Percentiles rank a stretch among this genome's conserved stretches.
Evolutionary conservation across 2,888 invertebrate genomes (phyloP).

Genomic region (Helicoverpa assulta): DNA sequence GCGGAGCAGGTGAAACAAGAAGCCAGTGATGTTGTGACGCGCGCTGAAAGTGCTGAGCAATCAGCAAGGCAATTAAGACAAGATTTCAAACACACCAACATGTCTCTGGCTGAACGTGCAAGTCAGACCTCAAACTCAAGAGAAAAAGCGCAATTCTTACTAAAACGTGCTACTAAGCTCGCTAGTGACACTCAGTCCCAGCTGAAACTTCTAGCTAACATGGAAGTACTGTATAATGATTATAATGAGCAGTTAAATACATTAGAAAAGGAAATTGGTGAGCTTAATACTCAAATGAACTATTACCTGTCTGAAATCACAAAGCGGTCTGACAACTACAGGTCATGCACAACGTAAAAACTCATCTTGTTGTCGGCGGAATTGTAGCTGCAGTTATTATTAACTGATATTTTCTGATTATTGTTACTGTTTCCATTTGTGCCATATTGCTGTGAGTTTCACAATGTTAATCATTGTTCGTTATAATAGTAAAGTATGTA

Average conservation of each 20-base stretch:
- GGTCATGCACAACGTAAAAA: slow-evolving; percentile 89
- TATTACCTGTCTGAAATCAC: slow-evolving; percentile 91
- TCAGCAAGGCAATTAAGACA: slow-evolving; percentile 91
- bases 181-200: slow-evolving; percentile 94
- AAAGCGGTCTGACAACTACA: slow-evolving; percentile 90
- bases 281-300: slow-evolving; percentile 91
- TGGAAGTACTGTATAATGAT: slow-evolving; percentile 92
- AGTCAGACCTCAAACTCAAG: slow-evolving; percentile 94
- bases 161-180: slow-evolving; percentile 95
- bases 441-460: slow-evolving; percentile 73
- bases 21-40: slow-evolving; percentile 93
- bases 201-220: slow-evolving; percentile 92
- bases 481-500: slow-evolving; percentile 69
- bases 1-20: slow-evolving; percentile 95
- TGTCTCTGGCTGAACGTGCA: slow-evolving; percentile 93
- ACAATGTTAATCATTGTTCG: slow-evolving; percentile 68
- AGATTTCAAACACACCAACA: slow-evolving; percentile 93
- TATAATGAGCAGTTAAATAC: slow-evolving; percentile 91
- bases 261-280: slow-evolving; percentile 91
- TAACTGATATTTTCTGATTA: slow-evolving; percentile 48
- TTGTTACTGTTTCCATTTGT: slow-evolving; percentile 68
- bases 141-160: slow-evolving; percentile 93
- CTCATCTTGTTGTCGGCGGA: slow-evolving; percentile 21
- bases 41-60: slow-evolving; percentile 93
- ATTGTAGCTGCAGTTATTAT: slow-evolving; percentile 40